Evolutionary conservation across 2,797 vertebrate species (phyloP).

Genomic region (Tympanoctomys barrerae): DNA sequence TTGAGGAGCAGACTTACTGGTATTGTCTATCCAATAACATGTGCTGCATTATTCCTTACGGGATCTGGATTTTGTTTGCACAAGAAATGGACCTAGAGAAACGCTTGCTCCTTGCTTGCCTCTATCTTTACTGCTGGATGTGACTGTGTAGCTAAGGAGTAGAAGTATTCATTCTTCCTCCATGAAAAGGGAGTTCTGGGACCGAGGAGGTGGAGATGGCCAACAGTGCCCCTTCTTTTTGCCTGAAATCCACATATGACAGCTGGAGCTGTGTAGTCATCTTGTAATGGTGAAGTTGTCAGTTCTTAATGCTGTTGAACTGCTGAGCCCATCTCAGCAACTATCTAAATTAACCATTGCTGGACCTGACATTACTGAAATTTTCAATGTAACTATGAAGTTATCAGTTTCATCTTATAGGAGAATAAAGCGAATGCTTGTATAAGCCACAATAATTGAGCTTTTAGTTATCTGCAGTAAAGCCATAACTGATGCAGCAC

Average conservation of each 20-base stretch:
- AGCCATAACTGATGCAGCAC: background rate
- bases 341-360: background rate
- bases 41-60: background rate
- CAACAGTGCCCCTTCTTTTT: background rate
- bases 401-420: background rate
- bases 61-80: background rate
- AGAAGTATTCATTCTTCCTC: background rate
- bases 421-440: background rate
- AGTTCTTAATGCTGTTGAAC: background rate
- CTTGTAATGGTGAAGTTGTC: background rate
- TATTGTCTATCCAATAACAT: background rate
- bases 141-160: background rate
- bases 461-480: background rate
- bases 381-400: background rate
- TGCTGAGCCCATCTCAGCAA: background rate
- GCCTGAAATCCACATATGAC: background rate
- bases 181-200: background rate
- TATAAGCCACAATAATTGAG: background rate
- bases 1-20: background rate
- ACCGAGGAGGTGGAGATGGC: background rate
- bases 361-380: background rate
- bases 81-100: slow-evolving; percentile 14
- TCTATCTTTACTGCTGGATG: background rate
- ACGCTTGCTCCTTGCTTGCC: background rate
- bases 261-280: background rate